Conservation (phyloP, 2,888 invertebrate species). For the Scaptomyza cyrtandrae region DNA sequence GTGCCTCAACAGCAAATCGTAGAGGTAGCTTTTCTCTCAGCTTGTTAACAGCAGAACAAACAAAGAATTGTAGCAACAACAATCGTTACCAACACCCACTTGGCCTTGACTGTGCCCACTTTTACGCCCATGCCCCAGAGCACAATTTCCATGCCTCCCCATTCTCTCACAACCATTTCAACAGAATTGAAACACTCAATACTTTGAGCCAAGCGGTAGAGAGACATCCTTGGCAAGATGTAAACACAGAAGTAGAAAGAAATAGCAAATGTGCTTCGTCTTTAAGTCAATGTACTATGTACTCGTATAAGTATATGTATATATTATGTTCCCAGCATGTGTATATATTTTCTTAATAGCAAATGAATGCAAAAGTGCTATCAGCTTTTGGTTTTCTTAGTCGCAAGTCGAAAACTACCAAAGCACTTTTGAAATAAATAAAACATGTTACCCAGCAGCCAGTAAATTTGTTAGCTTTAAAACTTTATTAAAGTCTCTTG, state of each 20-base stretch:
- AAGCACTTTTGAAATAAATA: constrained; percentile 36
- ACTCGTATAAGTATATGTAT: constrained; percentile 6
- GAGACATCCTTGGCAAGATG: constrained; percentile 41
- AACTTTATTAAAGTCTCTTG: constrained; percentile 8
- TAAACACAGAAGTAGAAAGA: constrained; percentile 27
- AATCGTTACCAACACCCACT: constrained; percentile 55
- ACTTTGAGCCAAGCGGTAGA: constrained; percentile 16
- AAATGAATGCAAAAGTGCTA: constrained; percentile 53
- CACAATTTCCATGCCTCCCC: constrained; percentile 29
- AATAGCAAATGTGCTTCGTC: constrained; percentile 33
- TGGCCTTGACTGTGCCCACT: constrained; percentile 54
- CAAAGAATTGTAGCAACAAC: constrained; percentile 18
- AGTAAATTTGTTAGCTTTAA: constrained; percentile 3
- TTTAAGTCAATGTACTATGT: constrained; percentile 26
- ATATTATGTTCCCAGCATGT: constrained; percentile 36
- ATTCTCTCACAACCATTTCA: constrained; percentile 14
- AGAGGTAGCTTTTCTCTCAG: no score
- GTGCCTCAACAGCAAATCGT: constrained; percentile 57
- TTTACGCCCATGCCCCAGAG: constrained; percentile 22
- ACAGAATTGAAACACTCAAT: constrained; percentile 52
- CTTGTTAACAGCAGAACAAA: constrained; percentile 70
- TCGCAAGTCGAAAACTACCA: constrained; percentile 5
- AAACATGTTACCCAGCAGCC: constrained; percentile 12
- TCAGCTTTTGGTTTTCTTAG: constrained; percentile 22
- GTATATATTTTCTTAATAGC: constrained; percentile 38